These are phyloP conservation scores for Pocota personata DNA, from an alignment of 2,888 invertebrate species.

Conservation along the genomic window DNA sequence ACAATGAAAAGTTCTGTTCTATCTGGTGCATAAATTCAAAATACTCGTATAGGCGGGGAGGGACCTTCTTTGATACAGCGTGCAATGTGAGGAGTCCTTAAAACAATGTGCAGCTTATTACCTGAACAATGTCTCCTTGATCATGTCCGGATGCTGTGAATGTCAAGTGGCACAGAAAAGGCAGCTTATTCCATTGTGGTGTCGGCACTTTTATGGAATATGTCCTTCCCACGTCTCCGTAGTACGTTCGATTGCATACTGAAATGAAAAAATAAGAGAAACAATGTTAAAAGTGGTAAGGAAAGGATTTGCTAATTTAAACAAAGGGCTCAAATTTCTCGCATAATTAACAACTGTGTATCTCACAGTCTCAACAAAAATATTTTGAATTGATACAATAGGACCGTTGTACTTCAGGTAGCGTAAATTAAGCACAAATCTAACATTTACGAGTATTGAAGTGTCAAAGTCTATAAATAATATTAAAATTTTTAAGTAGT, in stretches of 20 bases:
- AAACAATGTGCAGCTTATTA: conserved; percentile 79
- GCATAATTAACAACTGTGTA: too few relatives aligned
- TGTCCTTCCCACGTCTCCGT: conserved; percentile 92
- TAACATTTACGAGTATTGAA: too few relatives aligned
- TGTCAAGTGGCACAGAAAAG: conserved; percentile 94
- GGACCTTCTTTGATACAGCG: conserved; percentile 27
- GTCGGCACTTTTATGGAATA: conserved; percentile 91
- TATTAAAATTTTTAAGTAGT: too few relatives aligned
- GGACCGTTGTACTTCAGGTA: too few relatives aligned
- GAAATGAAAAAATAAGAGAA: conserved; percentile 62
- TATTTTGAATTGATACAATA: too few relatives aligned
- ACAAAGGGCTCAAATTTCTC: too few relatives aligned
- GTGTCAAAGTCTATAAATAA: too few relatives aligned
- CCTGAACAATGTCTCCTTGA: conserved; percentile 95
- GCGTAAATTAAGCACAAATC: too few relatives aligned
- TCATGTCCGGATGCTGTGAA: conserved; percentile 95
- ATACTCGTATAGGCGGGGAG: background rate
- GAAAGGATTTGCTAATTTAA: too few relatives aligned
- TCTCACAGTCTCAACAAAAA: too few relatives aligned
- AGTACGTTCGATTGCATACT: conserved; percentile 96
- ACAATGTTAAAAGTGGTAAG: background rate
- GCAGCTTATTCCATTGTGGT: conserved; percentile 89
- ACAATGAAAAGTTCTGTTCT: conserved; percentile 57
- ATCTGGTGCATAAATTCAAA: conserved; percentile 52
- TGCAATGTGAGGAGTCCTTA: conserved; percentile 65